Base-by-base conservation (phyloP, 1,140 invertebrate genomes). In the Phenacoccus solenopsis region DNA sequence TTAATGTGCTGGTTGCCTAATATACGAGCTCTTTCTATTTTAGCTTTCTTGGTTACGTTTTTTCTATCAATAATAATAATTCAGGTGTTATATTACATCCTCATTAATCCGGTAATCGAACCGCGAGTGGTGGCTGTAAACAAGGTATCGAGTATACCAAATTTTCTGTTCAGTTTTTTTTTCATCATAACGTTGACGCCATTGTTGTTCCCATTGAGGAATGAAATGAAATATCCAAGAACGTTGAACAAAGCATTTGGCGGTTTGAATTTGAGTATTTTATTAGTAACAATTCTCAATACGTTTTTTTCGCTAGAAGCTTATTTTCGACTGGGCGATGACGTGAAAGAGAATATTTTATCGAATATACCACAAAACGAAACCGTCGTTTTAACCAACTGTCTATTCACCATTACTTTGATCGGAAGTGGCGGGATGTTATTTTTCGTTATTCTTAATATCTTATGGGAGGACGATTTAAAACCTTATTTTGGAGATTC, bases 181-280 rank as follows among this genome's bases (percentile, higher is more conserved):
- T 87, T 85, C 73, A 83, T 85, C 27, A 80, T 87, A 73, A 85
- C 86, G 78, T 85, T 85, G 68, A 85, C 86, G 69, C 84, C 82
- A 25, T 70, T 91, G 89, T 89, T 93, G 49, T 82, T 93, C 76
- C 91, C 90, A 0, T 75, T 93, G 71, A 88, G 93, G 76, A 91
- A 91, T 75, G 89, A 91, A 76, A 93, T 94, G 90, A 87, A 86
- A 75, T 84, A 82, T 0, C 89, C 90, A 0, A 16, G 12, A 4
- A 49, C 13, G 13, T 49, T 49, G 16, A 49, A 5, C 12, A 80
- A 84, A 75, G 78, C 78, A 10, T 92, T 93, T 78, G 84, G 83
- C 0, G 85, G 84, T 16, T 79, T 81, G 12, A 27, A 24, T 64
- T 9, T 24, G 3, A 64, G 59, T 27, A 64, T 64, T 64, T 4